phyloP scores from a whole-genome alignment of 2,888 invertebrate genomes.

The Petrolisthes manimaculis region DNA sequence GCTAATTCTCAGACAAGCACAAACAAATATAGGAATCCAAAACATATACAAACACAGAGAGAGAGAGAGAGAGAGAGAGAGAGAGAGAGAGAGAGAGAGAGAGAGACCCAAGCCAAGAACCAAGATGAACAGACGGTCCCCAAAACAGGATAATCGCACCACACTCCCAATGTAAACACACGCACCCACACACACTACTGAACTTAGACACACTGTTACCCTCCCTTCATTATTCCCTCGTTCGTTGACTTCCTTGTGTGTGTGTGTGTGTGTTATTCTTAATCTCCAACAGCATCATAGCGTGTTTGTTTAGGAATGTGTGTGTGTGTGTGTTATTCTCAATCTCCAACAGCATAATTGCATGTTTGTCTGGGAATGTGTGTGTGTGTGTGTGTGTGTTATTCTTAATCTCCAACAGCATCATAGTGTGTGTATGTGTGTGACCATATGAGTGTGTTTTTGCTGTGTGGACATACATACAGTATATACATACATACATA shows the following conservation, averaged over 20 bases:
- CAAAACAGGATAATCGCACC: background rate
- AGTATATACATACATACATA: background rate
- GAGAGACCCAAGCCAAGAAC: background rate
- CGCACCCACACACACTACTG: background rate
- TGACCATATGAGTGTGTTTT: too few species aligned
- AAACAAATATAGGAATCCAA: background rate
- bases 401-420: too few species aligned
- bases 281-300: too few species aligned
- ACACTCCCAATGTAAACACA: background rate
- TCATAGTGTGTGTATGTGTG: too few species aligned
- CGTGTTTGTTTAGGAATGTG: too few species aligned
- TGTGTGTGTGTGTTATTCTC: too few species aligned
- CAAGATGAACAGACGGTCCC: background rate
- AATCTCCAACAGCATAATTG: too few species aligned
- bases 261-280: too few species aligned
- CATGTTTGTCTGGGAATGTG: too few species aligned
- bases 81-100: constrained; percentile 13
- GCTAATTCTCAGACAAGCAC: background rate
- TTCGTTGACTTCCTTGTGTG: background rate
- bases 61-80: background rate
- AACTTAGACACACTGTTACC: background rate
- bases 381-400: too few species aligned
- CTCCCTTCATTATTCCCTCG: background rate
- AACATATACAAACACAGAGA: background rate
- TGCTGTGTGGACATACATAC: too few species aligned